Base-by-base conservation (phyloP, 2,888 invertebrate genomes). In the Clepsis dumicolana region DNA sequence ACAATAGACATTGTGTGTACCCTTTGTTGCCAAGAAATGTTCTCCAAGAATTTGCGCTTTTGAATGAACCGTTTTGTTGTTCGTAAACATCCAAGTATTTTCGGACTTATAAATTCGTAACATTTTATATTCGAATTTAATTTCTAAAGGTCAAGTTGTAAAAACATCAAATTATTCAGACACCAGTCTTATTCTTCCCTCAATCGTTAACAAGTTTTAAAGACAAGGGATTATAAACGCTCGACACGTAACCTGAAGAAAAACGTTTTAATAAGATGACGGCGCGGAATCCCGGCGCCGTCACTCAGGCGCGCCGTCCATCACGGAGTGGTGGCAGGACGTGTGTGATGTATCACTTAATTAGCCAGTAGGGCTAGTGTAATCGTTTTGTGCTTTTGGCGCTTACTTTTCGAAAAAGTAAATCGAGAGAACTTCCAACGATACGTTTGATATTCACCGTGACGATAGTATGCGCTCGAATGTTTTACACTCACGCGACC, bases 341-440 rank as follows among this genome's bases (percentile, higher is more conserved):
- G 76, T 70, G 75, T 75, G 80, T 85, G 85, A 85, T 82, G 78
- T 84, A 86, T 85, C 78, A 83, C 84, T 84, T 86, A 83, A 84
- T 85, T 85, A 84, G 70, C 64, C 63, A n/a, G n/a, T n/a, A n/a
- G n/a, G n/a, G n/a, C n/a, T n/a, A n/a, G n/a, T n/a, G n/a, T n/a
- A n/a, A n/a, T n/a, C n/a, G n/a, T n/a, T n/a, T n/a, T n/a, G n/a
- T n/a, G n/a, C n/a, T n/a, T n/a, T n/a, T n/a, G n/a, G n/a, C n/a
- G n/a, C n/a, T n/a, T n/a, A n/a, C n/a, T n/a, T n/a, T n/a, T n/a
- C n/a, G n/a, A n/a, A n/a, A n/a, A n/a, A n/a, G n/a, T n/a, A n/a
- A n/a, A n/a, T n/a, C n/a, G n/a, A n/a, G n/a, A n/a, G n/a, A n/a
- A n/a, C n/a, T n/a, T n/a, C n/a, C n/a, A n/a, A n/a, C n/a, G n/a